These are phyloP conservation scores for Ophion costatus DNA, from an alignment of 2,888 invertebrate genomes.

Conservation along the genomic window DNA sequence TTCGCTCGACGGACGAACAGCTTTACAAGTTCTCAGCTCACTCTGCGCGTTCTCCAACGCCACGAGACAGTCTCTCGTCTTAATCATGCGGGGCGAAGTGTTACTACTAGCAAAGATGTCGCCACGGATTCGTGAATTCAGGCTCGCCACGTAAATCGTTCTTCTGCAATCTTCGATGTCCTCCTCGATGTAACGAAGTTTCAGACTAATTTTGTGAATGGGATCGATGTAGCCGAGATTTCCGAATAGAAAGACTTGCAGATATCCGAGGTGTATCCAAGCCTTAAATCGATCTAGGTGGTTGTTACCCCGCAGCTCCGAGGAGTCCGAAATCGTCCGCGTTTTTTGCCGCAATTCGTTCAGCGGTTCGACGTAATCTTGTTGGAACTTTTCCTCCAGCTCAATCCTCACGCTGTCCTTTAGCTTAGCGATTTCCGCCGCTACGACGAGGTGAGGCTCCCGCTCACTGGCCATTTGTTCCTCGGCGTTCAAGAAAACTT, in stretches of 20 bases:
- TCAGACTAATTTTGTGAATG: constrained; percentile 90
- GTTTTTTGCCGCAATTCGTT: constrained; percentile 54
- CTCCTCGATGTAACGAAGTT: constrained; percentile 88
- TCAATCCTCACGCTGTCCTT: constrained; percentile 36
- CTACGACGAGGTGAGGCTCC: constrained; percentile 28
- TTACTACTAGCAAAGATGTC: constrained; percentile 79
- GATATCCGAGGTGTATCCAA: constrained; percentile 78
- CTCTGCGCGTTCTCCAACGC: constrained; percentile 65
- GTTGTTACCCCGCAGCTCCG: constrained; percentile 39
- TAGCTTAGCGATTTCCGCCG: constrained; percentile 37
- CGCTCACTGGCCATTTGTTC: constrained; percentile 58
- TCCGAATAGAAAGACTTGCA: constrained; percentile 76
- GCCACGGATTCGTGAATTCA: constrained; percentile 84
- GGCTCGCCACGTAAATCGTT: constrained; percentile 86
- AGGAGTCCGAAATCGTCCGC: constrained; percentile 13
- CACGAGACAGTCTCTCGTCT: constrained; percentile 66
- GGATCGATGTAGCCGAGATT: constrained; percentile 89
- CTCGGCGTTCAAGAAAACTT: constrained; percentile 68
- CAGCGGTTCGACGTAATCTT: constrained; percentile 61
- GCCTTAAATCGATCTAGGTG: constrained; percentile 72
- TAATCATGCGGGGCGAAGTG: constrained; percentile 73
- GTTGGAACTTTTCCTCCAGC: constrained; percentile 46
- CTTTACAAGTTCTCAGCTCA: constrained; percentile 72
- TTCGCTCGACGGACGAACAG: constrained; percentile 73
- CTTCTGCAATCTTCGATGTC: constrained; percentile 87